Base-by-base conservation (phyloP, 2,113 vertebrate genomes). In the Ageneiosus marmoratus region DNA sequence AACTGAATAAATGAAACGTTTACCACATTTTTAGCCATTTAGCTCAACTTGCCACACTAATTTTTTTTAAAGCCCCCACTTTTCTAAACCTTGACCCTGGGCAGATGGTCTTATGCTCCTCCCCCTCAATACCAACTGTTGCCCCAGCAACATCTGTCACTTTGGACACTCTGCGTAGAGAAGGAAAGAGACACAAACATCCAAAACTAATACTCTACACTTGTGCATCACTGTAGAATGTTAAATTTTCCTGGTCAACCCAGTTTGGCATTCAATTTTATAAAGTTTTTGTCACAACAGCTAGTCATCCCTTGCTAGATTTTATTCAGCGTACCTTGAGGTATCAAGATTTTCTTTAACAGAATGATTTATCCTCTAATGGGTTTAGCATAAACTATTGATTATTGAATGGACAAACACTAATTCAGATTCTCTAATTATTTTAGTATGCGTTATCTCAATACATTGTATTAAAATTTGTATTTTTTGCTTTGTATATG, bases 111-210 rank as follows among this genome's bases (percentile, higher is more conserved):
- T 88, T 83, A 90, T 94, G 91, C 91, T 90, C 92, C 91, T 91
- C 94, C 93, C 90, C 81, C 90, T 88, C 88, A 90, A 88, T 93
- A 92, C 93, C 93, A 95, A 95, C 94, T 95, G 94, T 95, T 95
- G 94, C 93, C 93, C 88, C 89, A 91, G 87, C 91, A 93, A 93
- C 94, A 95, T 95, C 94, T 95, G 94, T 94, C 91, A 91, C 92
- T 82, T 67, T 88, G 58, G 65, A 77, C n/a, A 56, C 46, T 51
- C 46, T 56, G 46, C 22, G 63, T 34, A 37, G 67, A 82, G 50
- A 51, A 80, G 41, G 63, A 78, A 80, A 18, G 29, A 27, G 51
- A 55, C 1, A 37, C n/a, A 29, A 73, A 73, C 8, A 53, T 75
- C 48, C 73, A 5, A 22, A 75, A 53, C 9, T 53, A 34, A 34